phyloP scores from a whole-genome alignment of 2,113 vertebrate genomes.

The Lichenostomus cassidix region DNA sequence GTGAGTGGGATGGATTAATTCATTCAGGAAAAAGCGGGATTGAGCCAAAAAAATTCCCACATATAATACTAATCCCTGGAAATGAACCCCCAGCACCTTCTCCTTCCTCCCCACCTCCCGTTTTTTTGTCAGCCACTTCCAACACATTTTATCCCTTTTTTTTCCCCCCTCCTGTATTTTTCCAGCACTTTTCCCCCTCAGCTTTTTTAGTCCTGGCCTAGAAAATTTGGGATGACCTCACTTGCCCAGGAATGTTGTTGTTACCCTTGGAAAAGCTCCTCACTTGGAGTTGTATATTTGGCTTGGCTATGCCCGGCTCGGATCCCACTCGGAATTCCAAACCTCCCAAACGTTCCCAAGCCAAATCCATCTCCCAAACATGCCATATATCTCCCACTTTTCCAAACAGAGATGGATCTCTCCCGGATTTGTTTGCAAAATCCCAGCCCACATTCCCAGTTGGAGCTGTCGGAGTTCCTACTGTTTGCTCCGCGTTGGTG shows the following conservation, averaged over 20 bases:
- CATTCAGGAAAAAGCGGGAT: accelerated
- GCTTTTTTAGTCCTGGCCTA: conserved; percentile 72
- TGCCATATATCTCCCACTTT: conserved; percentile 90
- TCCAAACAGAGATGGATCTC: conserved; percentile 98
- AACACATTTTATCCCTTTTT: conserved; percentile 57
- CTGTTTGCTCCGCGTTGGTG: conserved; percentile 99
- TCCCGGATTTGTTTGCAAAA: conserved; percentile 96
- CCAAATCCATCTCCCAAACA: conserved; percentile 88
- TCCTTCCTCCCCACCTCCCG: background rate
- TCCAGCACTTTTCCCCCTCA: conserved; percentile 54
- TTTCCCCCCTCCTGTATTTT: conserved; percentile 54
- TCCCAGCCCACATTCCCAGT: conserved; percentile 95
- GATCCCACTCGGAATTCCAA: background rate
- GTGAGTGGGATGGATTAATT: background rate
- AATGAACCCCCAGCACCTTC: conserved; percentile 4
- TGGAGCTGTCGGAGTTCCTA: conserved; percentile 94
- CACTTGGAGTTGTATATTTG: conserved; percentile 87
- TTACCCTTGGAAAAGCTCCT: conserved; percentile 90
- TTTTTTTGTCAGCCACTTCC: conserved; percentile 9
- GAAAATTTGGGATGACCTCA: conserved; percentile 87
- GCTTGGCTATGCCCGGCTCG: background rate
- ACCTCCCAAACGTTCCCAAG: conserved; percentile 86
- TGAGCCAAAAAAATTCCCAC: background rate
- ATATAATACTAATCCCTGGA: background rate
- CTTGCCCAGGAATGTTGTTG: conserved; percentile 91